Percentiles rank a stretch among this genome's conserved stretches.
Evolutionary conservation across 1,140 invertebrate genomes (phyloP).

Genomic region (Archegozetes longisetosus): DNA sequence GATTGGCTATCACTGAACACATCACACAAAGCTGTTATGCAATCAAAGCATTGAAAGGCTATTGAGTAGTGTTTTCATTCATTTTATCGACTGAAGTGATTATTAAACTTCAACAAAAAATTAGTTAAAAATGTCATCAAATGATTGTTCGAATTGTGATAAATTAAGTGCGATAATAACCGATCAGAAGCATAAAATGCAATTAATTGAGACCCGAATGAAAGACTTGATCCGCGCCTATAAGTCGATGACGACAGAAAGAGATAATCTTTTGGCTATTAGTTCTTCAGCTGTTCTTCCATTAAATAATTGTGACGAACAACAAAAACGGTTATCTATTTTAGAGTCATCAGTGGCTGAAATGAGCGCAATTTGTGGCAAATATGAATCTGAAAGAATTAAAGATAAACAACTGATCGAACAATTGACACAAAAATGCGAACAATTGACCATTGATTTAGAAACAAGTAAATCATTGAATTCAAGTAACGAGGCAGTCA

Average conservation of each 20-base stretch:
- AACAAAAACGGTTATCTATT: slow-evolving; percentile 14
- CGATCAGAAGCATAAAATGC: slow-evolving; percentile 12
- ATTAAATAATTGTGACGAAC: slow-evolving; percentile 1
- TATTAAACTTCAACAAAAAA: background rate
- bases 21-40: too few relatives aligned
- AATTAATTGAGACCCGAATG: slow-evolving; percentile 6
- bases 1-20: too few relatives aligned
- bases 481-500: background rate
- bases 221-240: slow-evolving; percentile 15
- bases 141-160: slow-evolving; percentile 4
- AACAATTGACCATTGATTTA: background rate
- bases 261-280: slow-evolving; percentile 3
- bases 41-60: too few relatives aligned
- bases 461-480: background rate
- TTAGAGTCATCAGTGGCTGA: slow-evolving; percentile 14
- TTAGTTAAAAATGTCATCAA: background rate
- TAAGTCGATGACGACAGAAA: slow-evolving; percentile 7
- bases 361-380: slow-evolving; percentile 16
- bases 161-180: background rate
- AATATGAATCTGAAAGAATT: slow-evolving; percentile 11
- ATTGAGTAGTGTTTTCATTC: too few relatives aligned
- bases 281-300: background rate
- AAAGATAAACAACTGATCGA: slow-evolving; percentile 6
- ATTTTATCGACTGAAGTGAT: too few relatives aligned
- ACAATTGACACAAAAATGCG: slow-evolving; percentile 1